Evolutionary conservation across 2,113 vertebrate species (phyloP).

Genomic region (Natator depressus): DNA sequence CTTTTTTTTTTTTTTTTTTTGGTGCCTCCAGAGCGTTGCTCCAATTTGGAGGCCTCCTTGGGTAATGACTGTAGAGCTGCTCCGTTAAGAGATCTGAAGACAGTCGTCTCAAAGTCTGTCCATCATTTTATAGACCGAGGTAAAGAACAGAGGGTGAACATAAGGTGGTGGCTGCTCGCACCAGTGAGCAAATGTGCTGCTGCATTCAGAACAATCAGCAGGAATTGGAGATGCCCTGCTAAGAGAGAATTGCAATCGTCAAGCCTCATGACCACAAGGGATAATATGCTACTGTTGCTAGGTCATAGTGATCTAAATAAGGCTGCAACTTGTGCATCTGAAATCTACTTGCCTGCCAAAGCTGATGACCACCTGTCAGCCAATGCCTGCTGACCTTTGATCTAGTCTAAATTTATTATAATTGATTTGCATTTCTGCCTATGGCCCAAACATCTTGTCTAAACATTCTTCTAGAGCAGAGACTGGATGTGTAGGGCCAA

Average conservation of each 20-base stretch:
- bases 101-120: neutral
- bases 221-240: neutral
- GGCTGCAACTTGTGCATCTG: conserved; percentile 1
- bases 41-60: neutral
- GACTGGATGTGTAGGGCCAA: neutral
- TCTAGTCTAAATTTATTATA: conserved; percentile 8
- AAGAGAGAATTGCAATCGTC: neutral
- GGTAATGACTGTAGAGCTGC: neutral
- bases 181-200: fast-evolving
- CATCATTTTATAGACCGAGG: neutral
- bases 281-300: neutral
- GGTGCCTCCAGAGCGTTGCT: neutral
- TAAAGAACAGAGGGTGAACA: neutral
- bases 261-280: neutral
- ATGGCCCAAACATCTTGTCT: neutral
- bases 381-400: conserved; percentile 42
- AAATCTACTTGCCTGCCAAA: conserved; percentile 43
- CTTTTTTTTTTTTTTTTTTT: neutral
- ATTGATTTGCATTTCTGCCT: neutral
- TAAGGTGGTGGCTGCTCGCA: fast-evolving
- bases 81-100: neutral
- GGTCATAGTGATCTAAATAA: neutral
- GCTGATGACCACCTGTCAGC: neutral
- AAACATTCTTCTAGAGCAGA: neutral
- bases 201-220: neutral